Conservation (phyloP, 1,140 invertebrate genomes). For the Sinella curviseta region DNA sequence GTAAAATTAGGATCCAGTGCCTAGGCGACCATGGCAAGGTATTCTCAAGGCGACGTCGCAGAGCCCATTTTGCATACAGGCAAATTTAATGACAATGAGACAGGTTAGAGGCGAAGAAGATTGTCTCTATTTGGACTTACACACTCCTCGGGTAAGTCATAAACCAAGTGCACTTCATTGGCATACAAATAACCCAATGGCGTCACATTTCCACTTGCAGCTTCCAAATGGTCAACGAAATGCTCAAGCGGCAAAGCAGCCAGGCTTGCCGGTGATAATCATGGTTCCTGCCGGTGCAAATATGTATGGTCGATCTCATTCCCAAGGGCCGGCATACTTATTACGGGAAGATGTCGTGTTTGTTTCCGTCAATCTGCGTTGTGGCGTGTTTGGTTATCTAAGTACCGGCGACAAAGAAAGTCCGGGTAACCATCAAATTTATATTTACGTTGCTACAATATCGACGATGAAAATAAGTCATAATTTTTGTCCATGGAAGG, state of each 20-base stretch:
- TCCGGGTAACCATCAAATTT: too few relatives aligned
- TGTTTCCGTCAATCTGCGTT: neutral
- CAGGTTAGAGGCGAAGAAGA: constrained; percentile 25
- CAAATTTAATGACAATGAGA: constrained; percentile 25
- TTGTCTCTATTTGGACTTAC: constrained; percentile 32
- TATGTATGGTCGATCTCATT: neutral
- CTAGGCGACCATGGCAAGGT: constrained; percentile 18
- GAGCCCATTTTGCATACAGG: constrained; percentile 29
- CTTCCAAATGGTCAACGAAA: neutral
- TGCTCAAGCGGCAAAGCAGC: neutral
- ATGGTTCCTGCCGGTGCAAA: neutral
- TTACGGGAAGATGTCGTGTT: constrained; percentile 1
- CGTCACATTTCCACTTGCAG: too few relatives aligned
- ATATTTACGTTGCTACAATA: too few relatives aligned
- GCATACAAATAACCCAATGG: too few relatives aligned
- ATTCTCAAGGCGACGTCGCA: neutral
- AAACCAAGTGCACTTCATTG: too few relatives aligned
- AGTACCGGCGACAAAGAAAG: neutral
- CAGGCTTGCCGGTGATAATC: neutral
- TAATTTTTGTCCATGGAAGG: too few relatives aligned
- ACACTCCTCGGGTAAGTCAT: constrained; percentile 30
- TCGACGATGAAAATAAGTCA: too few relatives aligned
- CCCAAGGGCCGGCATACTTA: neutral
- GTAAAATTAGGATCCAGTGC: constrained; percentile 8
- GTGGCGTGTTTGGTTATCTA: neutral